These are phyloP conservation scores for Plutella xylostella DNA, from an alignment of 2,888 invertebrate species.

Conservation along the genomic window DNA sequence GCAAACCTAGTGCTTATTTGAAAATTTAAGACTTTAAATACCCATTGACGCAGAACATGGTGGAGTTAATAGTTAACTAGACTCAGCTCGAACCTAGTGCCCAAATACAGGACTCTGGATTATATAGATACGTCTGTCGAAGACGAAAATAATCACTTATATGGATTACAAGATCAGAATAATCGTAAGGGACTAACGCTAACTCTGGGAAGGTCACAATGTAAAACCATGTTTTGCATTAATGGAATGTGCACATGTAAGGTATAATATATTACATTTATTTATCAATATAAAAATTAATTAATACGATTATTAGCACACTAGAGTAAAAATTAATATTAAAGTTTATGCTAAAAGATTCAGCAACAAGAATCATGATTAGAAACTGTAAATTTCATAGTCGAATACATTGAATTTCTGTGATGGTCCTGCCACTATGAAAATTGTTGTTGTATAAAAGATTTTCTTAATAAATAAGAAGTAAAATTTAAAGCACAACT, in stretches of 20 bases:
- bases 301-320: slow-evolving; percentile 68
- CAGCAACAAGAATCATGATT: too few species aligned
- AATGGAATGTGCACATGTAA: slow-evolving; percentile 60
- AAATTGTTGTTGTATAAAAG: too few species aligned
- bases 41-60: slow-evolving; percentile 62
- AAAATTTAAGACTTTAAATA: slow-evolving; percentile 41
- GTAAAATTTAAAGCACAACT: slow-evolving; percentile 27
- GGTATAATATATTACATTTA: slow-evolving; percentile 57
- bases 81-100: background rate
- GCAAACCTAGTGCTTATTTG: slow-evolving; percentile 59
- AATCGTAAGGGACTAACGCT: too few species aligned
- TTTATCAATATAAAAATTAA: slow-evolving; percentile 51
- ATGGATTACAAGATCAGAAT: too few species aligned
- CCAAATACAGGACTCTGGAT: background rate
- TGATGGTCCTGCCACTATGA: slow-evolving; percentile 8
- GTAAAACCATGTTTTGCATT: slow-evolving; percentile 52
- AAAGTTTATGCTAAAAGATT: slow-evolving; percentile 31
- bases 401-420: background rate
- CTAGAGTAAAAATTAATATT: slow-evolving; percentile 62
- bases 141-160: too few species aligned
- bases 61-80: slow-evolving; percentile 22
- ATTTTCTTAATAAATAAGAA: slow-evolving; percentile 8
- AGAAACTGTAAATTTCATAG: too few species aligned
- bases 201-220: slow-evolving; percentile 1
- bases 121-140: too few species aligned